A percentile compares a stretch with the other conserved stretches of the same genome.
Conservation (phyloP, 1,140 invertebrate genomes). For the Nylanderia fulva region DNA sequence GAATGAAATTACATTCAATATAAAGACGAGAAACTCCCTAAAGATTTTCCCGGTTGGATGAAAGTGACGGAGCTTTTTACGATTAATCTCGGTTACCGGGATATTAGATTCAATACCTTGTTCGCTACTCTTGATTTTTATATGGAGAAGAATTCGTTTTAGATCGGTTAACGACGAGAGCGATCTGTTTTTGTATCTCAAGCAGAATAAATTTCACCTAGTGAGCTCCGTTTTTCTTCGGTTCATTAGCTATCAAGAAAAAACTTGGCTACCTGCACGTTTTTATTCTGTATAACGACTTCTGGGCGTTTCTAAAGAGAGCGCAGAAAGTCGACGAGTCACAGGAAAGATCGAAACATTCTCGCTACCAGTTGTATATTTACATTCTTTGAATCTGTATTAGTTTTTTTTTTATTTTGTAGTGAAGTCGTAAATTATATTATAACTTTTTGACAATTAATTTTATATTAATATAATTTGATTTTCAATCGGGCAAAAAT, state of each 20-base stretch:
- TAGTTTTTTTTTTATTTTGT: background rate
- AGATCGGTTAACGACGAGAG: background rate
- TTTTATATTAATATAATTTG: background rate
- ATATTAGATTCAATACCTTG: background rate
- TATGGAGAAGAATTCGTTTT: background rate
- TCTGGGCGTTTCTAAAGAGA: conserved; percentile 16
- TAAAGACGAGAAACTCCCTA: background rate
- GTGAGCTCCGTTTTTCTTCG: background rate
- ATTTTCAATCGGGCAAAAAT: conserved; percentile 10
- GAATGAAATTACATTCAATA: background rate
- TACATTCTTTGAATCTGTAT: background rate
- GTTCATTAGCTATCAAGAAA: conserved; percentile 28
- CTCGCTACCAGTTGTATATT: background rate
- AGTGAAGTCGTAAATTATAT: background rate
- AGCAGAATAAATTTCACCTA: conserved; percentile 24
- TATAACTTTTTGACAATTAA: background rate
- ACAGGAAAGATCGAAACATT: conserved; percentile 6
- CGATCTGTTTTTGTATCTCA: background rate
- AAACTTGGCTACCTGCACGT: conserved; percentile 15
- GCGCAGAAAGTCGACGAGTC: background rate
- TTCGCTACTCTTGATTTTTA: background rate
- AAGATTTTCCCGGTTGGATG: background rate
- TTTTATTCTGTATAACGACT: conserved; percentile 36
- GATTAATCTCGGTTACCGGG: background rate
- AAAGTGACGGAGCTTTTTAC: background rate